phyloP scores from a whole-genome alignment of 2,888 invertebrate genomes.

The Tanaodytes sp. region DNA sequence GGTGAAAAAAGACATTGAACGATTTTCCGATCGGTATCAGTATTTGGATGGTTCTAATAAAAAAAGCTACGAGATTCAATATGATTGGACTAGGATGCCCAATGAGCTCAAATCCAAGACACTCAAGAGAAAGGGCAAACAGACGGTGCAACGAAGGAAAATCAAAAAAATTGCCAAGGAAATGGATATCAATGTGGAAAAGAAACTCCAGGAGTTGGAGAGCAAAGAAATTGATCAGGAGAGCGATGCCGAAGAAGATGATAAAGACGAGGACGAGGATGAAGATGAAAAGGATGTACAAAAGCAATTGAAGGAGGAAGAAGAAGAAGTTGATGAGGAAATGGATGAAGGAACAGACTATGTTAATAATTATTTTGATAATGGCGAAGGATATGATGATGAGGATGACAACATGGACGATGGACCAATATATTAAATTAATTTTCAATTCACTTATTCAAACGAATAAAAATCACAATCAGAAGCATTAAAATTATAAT shows the following conservation, averaged over 20 bases:
- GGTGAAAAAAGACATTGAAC: constrained; percentile 68
- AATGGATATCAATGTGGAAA: constrained; percentile 63
- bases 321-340: constrained; percentile 84
- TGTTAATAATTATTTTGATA: constrained; percentile 89
- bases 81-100: constrained; percentile 68
- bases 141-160: constrained; percentile 45
- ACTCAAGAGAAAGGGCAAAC: constrained; percentile 60
- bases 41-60: constrained; percentile 59
- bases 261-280: constrained; percentile 73
- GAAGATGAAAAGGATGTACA: constrained; percentile 75
- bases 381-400: constrained; percentile 89
- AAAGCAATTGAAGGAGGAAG: constrained; percentile 76
- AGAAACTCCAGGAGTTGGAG: constrained; percentile 79
- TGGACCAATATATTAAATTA: constrained; percentile 82
- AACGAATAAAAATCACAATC: not conserved
- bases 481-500: no score
- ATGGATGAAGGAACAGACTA: constrained; percentile 93
- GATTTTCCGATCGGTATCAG: constrained; percentile 68
- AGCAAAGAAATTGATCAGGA: constrained; percentile 75
- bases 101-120: constrained; percentile 61
- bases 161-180: constrained; percentile 52
- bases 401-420: constrained; percentile 90
- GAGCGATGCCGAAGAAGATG: constrained; percentile 73
- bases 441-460: not conserved
- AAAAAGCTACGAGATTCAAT: constrained; percentile 59